Base-by-base conservation (phyloP, 2,797 vertebrate species). In the Eurystomus glaucurus region DNA sequence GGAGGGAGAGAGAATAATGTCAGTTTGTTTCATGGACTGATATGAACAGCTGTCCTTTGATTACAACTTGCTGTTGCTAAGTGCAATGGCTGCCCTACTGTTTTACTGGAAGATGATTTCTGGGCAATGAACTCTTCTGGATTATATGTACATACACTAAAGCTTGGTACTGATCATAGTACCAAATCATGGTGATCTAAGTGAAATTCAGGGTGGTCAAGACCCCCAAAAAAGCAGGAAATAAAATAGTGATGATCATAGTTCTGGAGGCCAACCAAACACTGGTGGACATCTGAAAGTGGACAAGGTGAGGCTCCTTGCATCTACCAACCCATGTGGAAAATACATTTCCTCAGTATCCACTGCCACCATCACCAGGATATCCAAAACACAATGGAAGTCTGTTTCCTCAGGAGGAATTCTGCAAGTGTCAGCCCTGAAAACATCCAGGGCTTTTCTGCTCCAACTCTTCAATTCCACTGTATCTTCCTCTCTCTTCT, bases 1-100 rank as follows among this genome's bases (percentile, higher is more conserved):
- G 25, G 26, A 77, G 50, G 10, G 45, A 88, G 35, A 78, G 11
- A 72, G 33, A 26, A 68, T 6, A 78, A 70, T 14, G 21, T 46
- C 31, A 33, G 10, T 60, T 43, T 54, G 0, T 75, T 85, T 75
- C 37, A 52, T 10, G 28, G 31, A 18, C 14, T 41, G 39, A 43
- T 43, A 25, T 0, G 1, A 75, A 33, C 4, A 11, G 3, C 4
- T 4, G 16, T 54, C 18, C 19, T 64, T 51, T 2, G 0, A 37
- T 78, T 82, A 55, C 37, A 61, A 6, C 11, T 85, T 91, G 9
- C 8, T 62, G 8, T 62, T 84, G 26, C 15, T 68, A 45, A 52
- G 20, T 52, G 17, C 39, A 54, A 8, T 33, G 88, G 58, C 29
- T 90, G 33, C 25, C 55, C 51, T 82, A 3, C 29, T 52, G 5